Base-by-base conservation (phyloP, 64 coral and sea anemone species). In the Pocillopora verrucosa region DNA sequence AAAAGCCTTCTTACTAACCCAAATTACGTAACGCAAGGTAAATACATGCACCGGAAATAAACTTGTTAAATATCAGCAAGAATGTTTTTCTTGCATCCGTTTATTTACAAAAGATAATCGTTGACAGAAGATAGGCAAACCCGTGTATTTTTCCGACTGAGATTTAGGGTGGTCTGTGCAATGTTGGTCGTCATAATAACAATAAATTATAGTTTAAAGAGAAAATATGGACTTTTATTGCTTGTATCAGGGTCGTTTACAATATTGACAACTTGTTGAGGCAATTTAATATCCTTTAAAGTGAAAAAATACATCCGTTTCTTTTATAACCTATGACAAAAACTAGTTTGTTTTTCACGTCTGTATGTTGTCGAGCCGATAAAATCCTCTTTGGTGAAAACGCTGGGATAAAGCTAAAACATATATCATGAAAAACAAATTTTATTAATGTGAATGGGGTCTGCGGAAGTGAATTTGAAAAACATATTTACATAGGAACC, bases 251-350 rank as follows among this genome's bases (percentile, higher is more conserved):
- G 65, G 65, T 72, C 82, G 41, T 72, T 72, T 72, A 85, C 82
- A 85, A 85, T 85, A 70, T 85, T 85, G 70, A 85, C 80, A 83
- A 65, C 65, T 85, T 83, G 80, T 38, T 12, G 7, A 72, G 82
- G 65, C 37, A 45, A 51, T 72, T 56, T 16, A 83, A 72, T 17
- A 37, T 68, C 38, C 65, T 56, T 57, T 56, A 45, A 22, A 20
- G 19, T 36, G 11, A 36, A 84, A 84, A 58, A 15, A 63, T 51
- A 51, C 41, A 57, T 72, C 13, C 65, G 20, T 16, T 20, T 51
- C 65, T 57, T 26, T 65, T 68, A 57, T 11, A 57, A 56, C 16
- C 61, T 36, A 16, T 9, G 36, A 12, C 45, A 25, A 65, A 85
- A 22, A 17, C 34, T 37, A 62, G 14, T 15, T 16, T 25, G 16